Percentiles rank a stretch among this genome's conserved stretches.
These are phyloP conservation scores for Diachrysia chrysitis DNA, from an alignment of 2,888 invertebrate species.

Conservation along the genomic window DNA sequence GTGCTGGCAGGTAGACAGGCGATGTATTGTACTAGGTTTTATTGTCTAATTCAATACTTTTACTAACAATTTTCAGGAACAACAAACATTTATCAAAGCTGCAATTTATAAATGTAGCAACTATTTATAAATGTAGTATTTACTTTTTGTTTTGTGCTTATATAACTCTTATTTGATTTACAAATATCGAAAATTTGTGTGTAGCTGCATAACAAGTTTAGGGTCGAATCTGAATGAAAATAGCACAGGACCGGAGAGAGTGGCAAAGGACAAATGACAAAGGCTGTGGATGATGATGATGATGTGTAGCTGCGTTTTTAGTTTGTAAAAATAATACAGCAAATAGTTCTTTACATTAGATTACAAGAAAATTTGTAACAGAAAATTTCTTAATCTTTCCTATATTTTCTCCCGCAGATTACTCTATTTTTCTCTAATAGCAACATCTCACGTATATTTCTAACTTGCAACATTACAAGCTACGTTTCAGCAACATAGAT, in stretches of 20 bases:
- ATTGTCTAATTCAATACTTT: constrained; percentile 1
- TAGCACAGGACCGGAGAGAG: no score
- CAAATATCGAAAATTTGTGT: no score
- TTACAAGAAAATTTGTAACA: no score
- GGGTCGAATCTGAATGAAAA: no score
- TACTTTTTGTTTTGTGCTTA: neutral
- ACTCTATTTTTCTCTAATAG: neutral
- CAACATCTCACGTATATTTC: neutral
- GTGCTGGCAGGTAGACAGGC: neutral
- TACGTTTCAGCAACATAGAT: neutral
- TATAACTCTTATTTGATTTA: no score
- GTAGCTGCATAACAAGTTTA: no score
- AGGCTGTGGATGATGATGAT: no score
- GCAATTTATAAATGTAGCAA: neutral
- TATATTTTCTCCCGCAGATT: neutral
- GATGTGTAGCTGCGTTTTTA: no score
- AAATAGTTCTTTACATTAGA: no score
- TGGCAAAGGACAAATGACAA: no score
- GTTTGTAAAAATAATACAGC: no score
- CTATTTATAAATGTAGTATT: neutral
- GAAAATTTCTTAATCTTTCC: neutral
- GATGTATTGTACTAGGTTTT: neutral
- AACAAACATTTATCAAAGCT: neutral
- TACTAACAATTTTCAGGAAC: neutral
- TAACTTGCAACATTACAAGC: neutral